phyloP scores from a whole-genome alignment of 30 jellyfish, hydroid and myxozoan genomes.

The Hydractinia echinata region DNA sequence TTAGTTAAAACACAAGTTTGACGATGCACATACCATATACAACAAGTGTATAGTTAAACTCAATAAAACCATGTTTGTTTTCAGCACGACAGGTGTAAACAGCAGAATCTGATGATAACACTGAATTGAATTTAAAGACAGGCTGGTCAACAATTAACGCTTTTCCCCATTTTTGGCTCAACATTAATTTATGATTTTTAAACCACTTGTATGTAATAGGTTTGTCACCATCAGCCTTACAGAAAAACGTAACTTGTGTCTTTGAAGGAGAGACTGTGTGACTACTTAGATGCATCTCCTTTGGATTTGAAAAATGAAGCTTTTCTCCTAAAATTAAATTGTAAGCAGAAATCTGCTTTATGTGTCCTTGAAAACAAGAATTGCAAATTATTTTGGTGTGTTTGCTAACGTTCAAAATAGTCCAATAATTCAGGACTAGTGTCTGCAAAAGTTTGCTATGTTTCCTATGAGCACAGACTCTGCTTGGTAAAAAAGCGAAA shows the following conservation, averaged over 20 bases:
- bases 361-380: no score
- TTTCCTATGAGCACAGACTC: no score
- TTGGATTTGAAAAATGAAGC: no score
- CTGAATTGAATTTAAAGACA: constrained; percentile 30
- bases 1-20: no score
- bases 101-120: constrained; percentile 47
- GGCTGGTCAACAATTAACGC: constrained; percentile 23
- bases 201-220: constrained; percentile 82
- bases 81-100: constrained; percentile 71
- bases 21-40: constrained; percentile 53
- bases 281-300: no score
- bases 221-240: constrained; percentile 53
- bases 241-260: constrained; percentile 41
- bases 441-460: no score
- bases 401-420: no score
- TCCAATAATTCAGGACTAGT: no score
- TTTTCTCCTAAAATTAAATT: no score
- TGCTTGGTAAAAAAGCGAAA: no score
- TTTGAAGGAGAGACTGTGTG: constrained; percentile 48
- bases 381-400: no score
- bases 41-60: constrained; percentile 29
- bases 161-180: constrained; percentile 36
- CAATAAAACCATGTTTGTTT: constrained; percentile 38
- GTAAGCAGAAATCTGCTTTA: no score
- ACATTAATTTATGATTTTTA: constrained; percentile 48